phyloP scores from a whole-genome alignment of 1,140 invertebrate genomes.

The Teleogryllus occipitalis region DNA sequence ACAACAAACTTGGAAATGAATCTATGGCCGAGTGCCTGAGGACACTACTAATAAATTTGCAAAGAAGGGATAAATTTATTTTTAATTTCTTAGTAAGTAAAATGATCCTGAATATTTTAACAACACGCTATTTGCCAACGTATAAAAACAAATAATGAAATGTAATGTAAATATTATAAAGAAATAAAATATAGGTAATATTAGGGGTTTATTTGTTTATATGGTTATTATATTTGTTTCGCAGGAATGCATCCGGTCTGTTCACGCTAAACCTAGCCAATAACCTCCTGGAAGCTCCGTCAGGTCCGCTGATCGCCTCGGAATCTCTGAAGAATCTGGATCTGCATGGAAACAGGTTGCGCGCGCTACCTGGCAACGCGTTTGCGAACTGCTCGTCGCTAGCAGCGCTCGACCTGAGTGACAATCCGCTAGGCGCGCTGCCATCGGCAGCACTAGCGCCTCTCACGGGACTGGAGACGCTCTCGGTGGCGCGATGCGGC shows the following conservation, averaged over 20 bases:
- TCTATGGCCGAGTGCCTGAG: no score
- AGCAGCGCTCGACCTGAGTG: constrained; percentile 52
- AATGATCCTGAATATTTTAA: no score
- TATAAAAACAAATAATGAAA: no score
- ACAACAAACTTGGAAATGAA: no score
- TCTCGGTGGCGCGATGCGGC: constrained; percentile 57
- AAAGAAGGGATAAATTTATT: no score
- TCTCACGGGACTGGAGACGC: constrained; percentile 51
- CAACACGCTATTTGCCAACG: no score
- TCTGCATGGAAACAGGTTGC: constrained; percentile 53
- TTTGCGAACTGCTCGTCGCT: constrained; percentile 59
- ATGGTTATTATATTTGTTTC: not conserved
- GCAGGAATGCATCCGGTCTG: constrained; percentile 29
- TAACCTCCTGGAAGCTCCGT: constrained; percentile 51
- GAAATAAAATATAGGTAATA: no score
- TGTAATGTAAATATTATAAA: no score
- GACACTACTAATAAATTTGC: no score
- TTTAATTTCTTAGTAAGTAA: no score
- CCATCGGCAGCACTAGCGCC: constrained; percentile 54
- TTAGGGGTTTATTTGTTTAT: no score
- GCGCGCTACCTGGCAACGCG: constrained; percentile 54
- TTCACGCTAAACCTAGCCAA: constrained; percentile 61
- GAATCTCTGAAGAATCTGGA: constrained; percentile 56
- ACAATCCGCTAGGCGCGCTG: constrained; percentile 56
- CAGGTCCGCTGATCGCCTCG: constrained; percentile 56